Evolutionary conservation across 1,140 invertebrate species (phyloP).

Genomic region (Aethina tumida): DNA sequence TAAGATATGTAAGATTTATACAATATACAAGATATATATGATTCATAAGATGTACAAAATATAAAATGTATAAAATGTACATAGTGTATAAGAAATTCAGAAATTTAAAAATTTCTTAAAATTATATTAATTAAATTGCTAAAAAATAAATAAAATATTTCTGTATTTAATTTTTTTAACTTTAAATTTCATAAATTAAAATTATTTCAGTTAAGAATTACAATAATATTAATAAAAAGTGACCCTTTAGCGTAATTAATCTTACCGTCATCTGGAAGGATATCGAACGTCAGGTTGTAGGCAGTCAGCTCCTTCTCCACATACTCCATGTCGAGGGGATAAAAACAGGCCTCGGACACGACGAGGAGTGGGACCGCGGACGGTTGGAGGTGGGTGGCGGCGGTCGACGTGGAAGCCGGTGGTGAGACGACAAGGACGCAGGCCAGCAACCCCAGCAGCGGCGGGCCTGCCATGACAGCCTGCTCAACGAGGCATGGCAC

Average conservation of each 20-base stretch:
- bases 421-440: slow-evolving; percentile 26
- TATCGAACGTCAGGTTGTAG: slow-evolving; percentile 15
- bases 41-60: background rate
- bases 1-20: too few species aligned
- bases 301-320: slow-evolving; percentile 18
- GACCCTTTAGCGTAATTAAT: background rate
- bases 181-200: too few species aligned
- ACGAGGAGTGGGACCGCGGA: slow-evolving; percentile 21
- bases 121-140: too few species aligned
- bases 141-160: too few species aligned
- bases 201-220: too few species aligned
- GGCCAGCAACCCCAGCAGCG: slow-evolving; percentile 30
- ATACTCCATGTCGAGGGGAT: slow-evolving; percentile 24
- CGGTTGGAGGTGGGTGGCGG: slow-evolving; percentile 10
- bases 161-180: too few species aligned
- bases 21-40: background rate
- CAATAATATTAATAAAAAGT: too few species aligned
- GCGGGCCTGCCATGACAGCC: slow-evolving; percentile 31
- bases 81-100: too few species aligned
- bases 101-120: too few species aligned
- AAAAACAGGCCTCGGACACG: slow-evolving; percentile 26
- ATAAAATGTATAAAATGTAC: background rate
- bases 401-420: slow-evolving; percentile 15
- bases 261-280: slow-evolving; percentile 24
- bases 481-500: slow-evolving; percentile 31